These are phyloP conservation scores for Macrostomum lignano DNA, from an alignment of 1,140 invertebrate genomes.

Conservation along the genomic window DNA sequence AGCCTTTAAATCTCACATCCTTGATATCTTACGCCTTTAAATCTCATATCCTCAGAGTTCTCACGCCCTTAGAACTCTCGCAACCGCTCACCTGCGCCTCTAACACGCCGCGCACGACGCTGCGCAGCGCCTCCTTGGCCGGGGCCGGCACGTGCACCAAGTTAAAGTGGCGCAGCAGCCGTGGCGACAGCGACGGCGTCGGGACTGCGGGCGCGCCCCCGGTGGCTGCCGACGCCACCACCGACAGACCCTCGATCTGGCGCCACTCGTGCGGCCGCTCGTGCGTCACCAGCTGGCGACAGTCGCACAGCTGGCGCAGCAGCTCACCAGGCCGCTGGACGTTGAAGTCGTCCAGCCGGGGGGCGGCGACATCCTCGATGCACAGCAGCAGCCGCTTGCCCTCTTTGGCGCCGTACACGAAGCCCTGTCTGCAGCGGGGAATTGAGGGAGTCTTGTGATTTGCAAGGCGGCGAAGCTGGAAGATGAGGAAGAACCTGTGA, in stretches of 20 bases:
- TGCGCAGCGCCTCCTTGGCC: slow-evolving; percentile 14
- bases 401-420: slow-evolving; percentile 26
- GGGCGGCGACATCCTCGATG: slow-evolving; percentile 25
- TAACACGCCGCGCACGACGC: slow-evolving; percentile 18
- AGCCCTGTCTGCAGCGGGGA: no score
- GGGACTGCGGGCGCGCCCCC: slow-evolving; percentile 14
- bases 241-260: slow-evolving; percentile 16
- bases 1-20: no score
- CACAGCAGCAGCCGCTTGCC: slow-evolving; percentile 23
- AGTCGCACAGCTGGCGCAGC: slow-evolving; percentile 20
- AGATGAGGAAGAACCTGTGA: no score
- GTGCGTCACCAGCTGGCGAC: slow-evolving; percentile 17
- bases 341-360: slow-evolving; percentile 13
- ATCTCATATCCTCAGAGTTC: no score
- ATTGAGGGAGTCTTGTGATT: no score
- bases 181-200: slow-evolving; percentile 13
- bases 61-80: no score
- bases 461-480: no score
- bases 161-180: slow-evolving; percentile 25
- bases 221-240: slow-evolving; percentile 19
- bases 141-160: slow-evolving; percentile 19
- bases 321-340: slow-evolving; percentile 23
- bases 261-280: slow-evolving; percentile 24
- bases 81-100: no score
- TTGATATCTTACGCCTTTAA: no score